Base-by-base conservation (phyloP, 2,113 vertebrate genomes). In the Solea senegalensis region DNA sequence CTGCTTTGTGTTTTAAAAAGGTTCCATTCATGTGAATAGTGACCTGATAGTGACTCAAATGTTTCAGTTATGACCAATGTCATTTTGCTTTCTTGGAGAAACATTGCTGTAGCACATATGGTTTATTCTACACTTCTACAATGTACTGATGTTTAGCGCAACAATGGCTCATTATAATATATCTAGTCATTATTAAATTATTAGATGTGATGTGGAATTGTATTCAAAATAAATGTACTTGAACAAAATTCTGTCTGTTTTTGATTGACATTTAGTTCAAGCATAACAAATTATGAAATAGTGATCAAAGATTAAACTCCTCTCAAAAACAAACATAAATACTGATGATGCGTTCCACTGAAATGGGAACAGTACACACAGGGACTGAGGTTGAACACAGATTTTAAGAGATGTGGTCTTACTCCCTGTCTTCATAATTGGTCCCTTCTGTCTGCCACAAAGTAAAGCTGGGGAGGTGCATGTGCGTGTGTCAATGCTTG, bases 221-320 rank as follows among this genome's bases (percentile, higher is more conserved):
- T 81, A 44, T 28, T 21, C 34, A 60, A 76, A 86, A 88, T 85
- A 90, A 90, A 88, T 82, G 11, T 41, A 73, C 63, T 75, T 80
- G 40, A 75, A 74, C 75, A 67, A 54, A 15, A 16, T 72, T 21
- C 21, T 21, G 21, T 21, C 59, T 69, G 79, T 67, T 69, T 84
- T 72, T 13, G 46, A 76, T 72, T 81, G 76, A 76, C n/a, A 69
- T 87, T 80, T 48, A 54, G 84, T 87, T 82, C 21, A 62, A 64
- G 72, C 62, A 43, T 46, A 16, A 45, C 16, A n/a, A n/a, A 41
- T 12, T 41, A 28, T 15, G 9, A 46, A 48, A 57, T 49, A 11
- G 9, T 34, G 28, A 68, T 34, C 0, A 45, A 34, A 34, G 28
- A 34, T 3, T 34, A 2, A 34, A 34, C 28, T 5, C n/a, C n/a